Evolutionary conservation across 2,888 invertebrate species (phyloP), one percentile per base, ranked within the genome.

Genomic region (Eurytoma adleriae): DNA sequence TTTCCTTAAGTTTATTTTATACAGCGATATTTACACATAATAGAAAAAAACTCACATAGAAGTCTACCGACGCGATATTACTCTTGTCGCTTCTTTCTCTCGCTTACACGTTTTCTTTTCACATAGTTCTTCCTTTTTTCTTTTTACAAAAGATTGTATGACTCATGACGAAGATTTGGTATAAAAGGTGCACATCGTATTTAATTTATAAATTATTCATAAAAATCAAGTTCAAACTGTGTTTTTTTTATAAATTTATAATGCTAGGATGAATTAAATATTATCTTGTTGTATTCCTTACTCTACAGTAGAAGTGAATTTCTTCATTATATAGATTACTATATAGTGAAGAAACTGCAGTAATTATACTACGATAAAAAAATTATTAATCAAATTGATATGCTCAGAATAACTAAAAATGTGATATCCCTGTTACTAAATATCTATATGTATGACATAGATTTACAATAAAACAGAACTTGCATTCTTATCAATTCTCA

Each of bases 11-110:
- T 5, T 62, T 71, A 30, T 69, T 24, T 68, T 85, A 81, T 88
- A 88, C 87, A 87, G 83, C 83, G 73, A 85, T 88, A 88, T 88
- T 86, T 88, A 88, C 88, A 88, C 24, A 24, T 24, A 80, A 79
- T 84, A 77, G 48, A 77, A 75, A 82, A 80, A 81, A 82, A 83
- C 81, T 84, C 82, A 83, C 83, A 84, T 84, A 84, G 80, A 84
- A 84, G 84, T 79, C 81, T 85, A 85, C 84, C 84, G 84, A 84
- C 85, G 82, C 54, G 74, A 71, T 84, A 10, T 10, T 40, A 82
- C 68, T 83, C 78, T 79, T 78, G 81, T 84, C 80, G 52, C 54
- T 83, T 83, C 76, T 76, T 80, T 73, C 80, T 83, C 70, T 83
- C 69, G 40, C 62, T 18, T 10, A 54, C 80, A 57, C 54, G 83